phyloP scores from a whole-genome alignment of 2,888 invertebrate genomes.

The Steinernema carpocapsae region DNA sequence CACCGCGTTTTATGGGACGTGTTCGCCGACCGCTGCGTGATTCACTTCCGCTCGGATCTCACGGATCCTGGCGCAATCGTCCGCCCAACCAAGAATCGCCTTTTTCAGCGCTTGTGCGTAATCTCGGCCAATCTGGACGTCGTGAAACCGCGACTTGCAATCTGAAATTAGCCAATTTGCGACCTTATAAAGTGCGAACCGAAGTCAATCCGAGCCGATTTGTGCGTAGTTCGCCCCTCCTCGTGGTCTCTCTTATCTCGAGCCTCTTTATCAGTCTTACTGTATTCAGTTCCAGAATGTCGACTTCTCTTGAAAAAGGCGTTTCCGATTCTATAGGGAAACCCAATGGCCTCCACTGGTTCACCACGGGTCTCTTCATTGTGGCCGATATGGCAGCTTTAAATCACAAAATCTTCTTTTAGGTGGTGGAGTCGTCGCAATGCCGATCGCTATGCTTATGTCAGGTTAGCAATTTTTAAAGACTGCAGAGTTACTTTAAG shows the following conservation, averaged over 20 bases:
- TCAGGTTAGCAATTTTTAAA: too few species aligned
- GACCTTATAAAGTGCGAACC: conserved; percentile 10
- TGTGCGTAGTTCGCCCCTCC: background rate
- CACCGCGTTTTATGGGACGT: conserved; percentile 16
- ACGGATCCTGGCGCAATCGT: background rate
- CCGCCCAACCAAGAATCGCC: background rate
- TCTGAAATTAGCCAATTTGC: background rate
- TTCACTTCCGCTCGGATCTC: background rate
- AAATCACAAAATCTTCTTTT: background rate
- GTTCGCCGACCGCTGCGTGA: background rate
- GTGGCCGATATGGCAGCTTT: conserved; percentile 22
- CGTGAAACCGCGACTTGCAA: background rate
- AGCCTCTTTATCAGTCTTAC: background rate
- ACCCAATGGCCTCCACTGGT: conserved; percentile 3
- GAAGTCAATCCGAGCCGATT: background rate
- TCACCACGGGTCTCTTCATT: conserved; percentile 10
- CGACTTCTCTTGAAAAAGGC: background rate
- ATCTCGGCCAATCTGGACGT: conserved; percentile 13
- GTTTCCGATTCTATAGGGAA: background rate
- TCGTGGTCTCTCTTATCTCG: background rate
- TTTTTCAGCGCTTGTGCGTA: background rate
- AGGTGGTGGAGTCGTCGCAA: conserved; percentile 20
- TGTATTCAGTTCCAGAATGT: background rate
- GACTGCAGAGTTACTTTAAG: too few species aligned
- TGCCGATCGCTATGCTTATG: conserved; percentile 30